phyloP scores from a whole-genome alignment of 2,113 vertebrate species.

The Malurus cyaneus region DNA sequence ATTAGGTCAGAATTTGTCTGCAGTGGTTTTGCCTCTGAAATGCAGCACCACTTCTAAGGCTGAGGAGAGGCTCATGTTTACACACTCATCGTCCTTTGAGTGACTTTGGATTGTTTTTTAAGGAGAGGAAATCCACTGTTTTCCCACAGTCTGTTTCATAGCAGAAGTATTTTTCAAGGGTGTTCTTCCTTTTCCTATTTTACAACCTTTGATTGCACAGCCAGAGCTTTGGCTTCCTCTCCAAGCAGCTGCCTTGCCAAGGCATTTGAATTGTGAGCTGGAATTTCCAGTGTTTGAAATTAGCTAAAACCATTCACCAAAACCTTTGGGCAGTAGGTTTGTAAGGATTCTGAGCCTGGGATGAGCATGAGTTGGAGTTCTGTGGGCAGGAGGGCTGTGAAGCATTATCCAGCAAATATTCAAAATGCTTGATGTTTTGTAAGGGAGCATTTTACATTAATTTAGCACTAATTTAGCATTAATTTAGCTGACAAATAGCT shows the following conservation, averaged over 20 bases:
- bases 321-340: background rate
- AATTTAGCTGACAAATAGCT: background rate
- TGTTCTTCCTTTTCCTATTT: constrained; percentile 55
- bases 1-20: background rate
- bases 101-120: background rate
- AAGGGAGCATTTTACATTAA: background rate
- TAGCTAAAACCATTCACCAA: constrained; percentile 11
- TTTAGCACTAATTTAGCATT: background rate
- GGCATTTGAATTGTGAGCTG: constrained; percentile 45
- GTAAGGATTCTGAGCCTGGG: background rate
- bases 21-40: background rate
- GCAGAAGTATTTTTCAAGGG: constrained; percentile 36
- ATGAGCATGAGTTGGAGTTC: background rate
- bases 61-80: background rate
- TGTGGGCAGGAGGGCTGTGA: background rate
- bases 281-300: constrained; percentile 53
- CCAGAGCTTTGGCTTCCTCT: constrained; percentile 56
- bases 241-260: constrained; percentile 40
- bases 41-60: background rate
- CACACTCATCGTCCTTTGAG: background rate
- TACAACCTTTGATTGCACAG: constrained; percentile 48
- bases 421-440: background rate
- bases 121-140: background rate
- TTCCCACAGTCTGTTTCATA: constrained; percentile 17
- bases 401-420: background rate